Evolutionary conservation across 2,113 vertebrate species (phyloP).

Genomic region (Pavo muticus): DNA sequence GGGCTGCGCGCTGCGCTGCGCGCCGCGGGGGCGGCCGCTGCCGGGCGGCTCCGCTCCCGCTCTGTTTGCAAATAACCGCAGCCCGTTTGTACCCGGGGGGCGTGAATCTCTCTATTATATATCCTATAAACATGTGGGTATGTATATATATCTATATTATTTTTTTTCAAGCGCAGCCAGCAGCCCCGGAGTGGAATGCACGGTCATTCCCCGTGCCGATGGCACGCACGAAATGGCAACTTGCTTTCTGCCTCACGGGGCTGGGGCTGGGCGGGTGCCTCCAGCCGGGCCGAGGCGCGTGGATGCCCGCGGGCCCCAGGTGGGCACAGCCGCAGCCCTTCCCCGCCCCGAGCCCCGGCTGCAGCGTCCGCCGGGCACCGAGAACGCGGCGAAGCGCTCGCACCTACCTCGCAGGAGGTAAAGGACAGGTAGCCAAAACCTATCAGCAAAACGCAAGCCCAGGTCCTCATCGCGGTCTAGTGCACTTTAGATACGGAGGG

Average conservation of each 20-base stretch:
- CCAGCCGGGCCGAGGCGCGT: neutral
- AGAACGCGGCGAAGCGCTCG: slow-evolving; percentile 13
- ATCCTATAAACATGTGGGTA: too few species aligned
- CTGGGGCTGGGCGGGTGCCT: neutral
- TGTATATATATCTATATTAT: too few species aligned
- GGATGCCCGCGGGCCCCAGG: slow-evolving; percentile 20
- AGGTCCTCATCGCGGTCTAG: slow-evolving; percentile 93
- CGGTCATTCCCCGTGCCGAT: neutral
- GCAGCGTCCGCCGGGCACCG: neutral
- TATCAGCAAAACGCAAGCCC: slow-evolving; percentile 87
- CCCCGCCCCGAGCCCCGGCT: neutral
- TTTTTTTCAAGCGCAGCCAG: neutral
- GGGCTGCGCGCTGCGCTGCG: neutral
- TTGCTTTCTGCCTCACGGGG: neutral
- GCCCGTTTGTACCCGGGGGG: slow-evolving; percentile 17
- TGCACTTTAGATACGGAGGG: slow-evolving; percentile 79
- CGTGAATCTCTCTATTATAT: neutral
- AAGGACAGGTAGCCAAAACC: slow-evolving; percentile 91
- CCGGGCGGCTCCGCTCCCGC: slow-evolving; percentile 11
- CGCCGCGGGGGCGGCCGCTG: slow-evolving; percentile 29
- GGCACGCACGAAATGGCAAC: slow-evolving; percentile 14
- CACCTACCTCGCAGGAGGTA: slow-evolving; percentile 89
- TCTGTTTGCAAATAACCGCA: neutral
- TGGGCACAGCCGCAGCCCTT: neutral
- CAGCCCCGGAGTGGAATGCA: neutral